A percentile compares a stretch with the other conserved stretches of the same genome.
Evolutionary conservation across 2,888 invertebrate genomes (phyloP).

Genomic region (Neoaliturus tenellus): DNA sequence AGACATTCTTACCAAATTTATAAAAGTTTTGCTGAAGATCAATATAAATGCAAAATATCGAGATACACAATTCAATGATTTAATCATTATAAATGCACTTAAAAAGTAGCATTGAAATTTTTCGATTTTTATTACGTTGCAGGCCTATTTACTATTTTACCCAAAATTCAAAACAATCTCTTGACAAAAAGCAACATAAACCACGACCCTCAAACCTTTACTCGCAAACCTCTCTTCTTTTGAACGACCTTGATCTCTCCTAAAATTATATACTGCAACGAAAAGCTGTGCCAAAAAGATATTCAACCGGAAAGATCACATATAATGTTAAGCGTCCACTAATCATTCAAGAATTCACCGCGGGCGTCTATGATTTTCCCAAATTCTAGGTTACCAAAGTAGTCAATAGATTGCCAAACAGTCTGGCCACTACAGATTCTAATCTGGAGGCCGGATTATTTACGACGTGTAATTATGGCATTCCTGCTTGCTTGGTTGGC

Average conservation of each 20-base stretch:
- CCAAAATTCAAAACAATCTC: too few relatives aligned
- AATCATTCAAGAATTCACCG: neutral
- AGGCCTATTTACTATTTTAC: too few relatives aligned
- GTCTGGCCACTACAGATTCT: constrained; percentile 28
- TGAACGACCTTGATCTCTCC: neutral
- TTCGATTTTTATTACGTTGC: too few relatives aligned
- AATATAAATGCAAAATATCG: too few relatives aligned
- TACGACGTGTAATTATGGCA: constrained; percentile 33
- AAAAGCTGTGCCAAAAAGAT: neutral
- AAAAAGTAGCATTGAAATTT: too few relatives aligned
- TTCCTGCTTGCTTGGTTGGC: neutral
- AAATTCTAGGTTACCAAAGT: neutral
- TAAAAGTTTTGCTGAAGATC: too few relatives aligned
- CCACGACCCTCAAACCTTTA: neutral
- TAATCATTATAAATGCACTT: too few relatives aligned
- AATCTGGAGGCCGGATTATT: neutral
- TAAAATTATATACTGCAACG: neutral
- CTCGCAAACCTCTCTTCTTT: too few relatives aligned
- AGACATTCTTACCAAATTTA: too few relatives aligned
- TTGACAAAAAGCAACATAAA: neutral
- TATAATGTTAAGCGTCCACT: neutral
- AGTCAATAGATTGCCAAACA: constrained; percentile 21
- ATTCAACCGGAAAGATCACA: constrained; percentile 4
- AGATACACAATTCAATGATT: too few relatives aligned
- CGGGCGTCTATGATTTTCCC: neutral